A percentile compares a stretch with the other conserved stretches of the same genome.
phyloP scores from a whole-genome alignment of 2,113 vertebrate genomes.

The Scatophagus argus region DNA sequence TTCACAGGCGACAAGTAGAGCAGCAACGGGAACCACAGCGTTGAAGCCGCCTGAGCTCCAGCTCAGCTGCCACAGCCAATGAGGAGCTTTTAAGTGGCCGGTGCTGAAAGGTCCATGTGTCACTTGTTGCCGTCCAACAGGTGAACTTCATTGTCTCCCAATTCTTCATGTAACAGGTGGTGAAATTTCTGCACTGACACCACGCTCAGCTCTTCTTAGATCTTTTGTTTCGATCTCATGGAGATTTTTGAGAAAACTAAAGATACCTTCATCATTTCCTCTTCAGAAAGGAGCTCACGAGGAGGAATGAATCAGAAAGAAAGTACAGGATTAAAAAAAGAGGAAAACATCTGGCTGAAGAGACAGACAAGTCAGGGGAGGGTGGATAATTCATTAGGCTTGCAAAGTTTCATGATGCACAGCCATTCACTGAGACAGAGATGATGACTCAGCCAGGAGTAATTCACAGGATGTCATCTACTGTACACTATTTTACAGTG shows the following conservation, averaged over 20 bases:
- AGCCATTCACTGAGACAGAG: constrained; percentile 37
- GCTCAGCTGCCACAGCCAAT: constrained; percentile 29
- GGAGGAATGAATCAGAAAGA: constrained; percentile 20
- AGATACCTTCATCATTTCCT: constrained; percentile 19
- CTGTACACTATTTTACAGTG: constrained; percentile 2
- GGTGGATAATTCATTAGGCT: constrained; percentile 60
- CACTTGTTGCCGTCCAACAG: constrained; percentile 47
- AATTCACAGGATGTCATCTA: constrained; percentile 32
- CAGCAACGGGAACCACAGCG: neutral
- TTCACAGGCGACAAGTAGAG: constrained; percentile 30
- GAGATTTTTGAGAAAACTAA: neutral
- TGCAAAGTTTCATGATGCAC: constrained; percentile 28
- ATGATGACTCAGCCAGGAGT: constrained; percentile 50
- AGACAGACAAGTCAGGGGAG: constrained; percentile 40
- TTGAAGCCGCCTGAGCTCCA: neutral
- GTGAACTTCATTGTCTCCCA: constrained; percentile 46
- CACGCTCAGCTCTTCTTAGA: neutral
- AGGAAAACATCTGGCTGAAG: constrained; percentile 63
- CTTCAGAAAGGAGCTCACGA: constrained; percentile 32
- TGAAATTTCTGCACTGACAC: neutral
- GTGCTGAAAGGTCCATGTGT: constrained; percentile 40
- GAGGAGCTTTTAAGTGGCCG: constrained; percentile 25
- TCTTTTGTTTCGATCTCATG: no score
- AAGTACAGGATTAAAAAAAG: neutral
- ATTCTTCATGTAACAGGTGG: neutral